Conservation (phyloP, 2,888 invertebrate species). For the Elmis aenea region DNA sequence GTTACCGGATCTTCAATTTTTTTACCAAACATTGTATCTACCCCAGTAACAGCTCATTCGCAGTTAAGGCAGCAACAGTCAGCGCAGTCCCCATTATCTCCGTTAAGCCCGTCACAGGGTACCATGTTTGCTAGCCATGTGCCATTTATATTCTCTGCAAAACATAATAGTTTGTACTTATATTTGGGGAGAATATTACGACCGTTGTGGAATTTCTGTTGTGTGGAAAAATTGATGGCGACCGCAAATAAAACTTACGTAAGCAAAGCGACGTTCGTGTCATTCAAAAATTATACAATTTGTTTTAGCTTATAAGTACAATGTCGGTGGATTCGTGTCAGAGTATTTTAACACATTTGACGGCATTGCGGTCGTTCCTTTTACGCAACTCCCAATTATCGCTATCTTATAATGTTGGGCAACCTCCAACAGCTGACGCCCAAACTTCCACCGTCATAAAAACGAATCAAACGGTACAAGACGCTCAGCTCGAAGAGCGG, state of each 20-base stretch:
- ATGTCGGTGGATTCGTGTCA: constrained; percentile 67
- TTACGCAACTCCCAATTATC: constrained; percentile 58
- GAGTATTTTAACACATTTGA: constrained; percentile 68
- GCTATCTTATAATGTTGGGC: constrained; percentile 17
- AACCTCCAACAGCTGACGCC: constrained; percentile 17
- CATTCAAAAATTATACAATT: constrained; percentile 8
- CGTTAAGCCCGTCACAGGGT: too few species aligned
- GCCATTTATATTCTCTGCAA: constrained; percentile 66
- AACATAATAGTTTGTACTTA: constrained; percentile 90
- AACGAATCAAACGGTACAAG: constrained; percentile 38
- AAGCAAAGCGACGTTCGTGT: constrained; percentile 42
- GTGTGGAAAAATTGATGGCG: constrained; percentile 57
- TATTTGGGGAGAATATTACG: constrained; percentile 84
- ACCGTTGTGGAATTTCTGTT: constrained; percentile 81
- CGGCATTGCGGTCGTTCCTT: constrained; percentile 70
- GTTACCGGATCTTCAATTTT: constrained; percentile 28
- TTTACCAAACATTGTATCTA: constrained; percentile 43
- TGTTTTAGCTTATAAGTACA: constrained; percentile 59
- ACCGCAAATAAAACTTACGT: constrained; percentile 56
- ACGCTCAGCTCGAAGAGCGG: constrained; percentile 62
- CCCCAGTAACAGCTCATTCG: constrained; percentile 33
- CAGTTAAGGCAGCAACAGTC: constrained; percentile 26
- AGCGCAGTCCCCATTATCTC: too few species aligned
- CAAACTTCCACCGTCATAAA: constrained; percentile 21
- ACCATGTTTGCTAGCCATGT: too few species aligned